Conservation (phyloP, 2,797 vertebrate species). For the Peromyscus aztecus region DNA sequence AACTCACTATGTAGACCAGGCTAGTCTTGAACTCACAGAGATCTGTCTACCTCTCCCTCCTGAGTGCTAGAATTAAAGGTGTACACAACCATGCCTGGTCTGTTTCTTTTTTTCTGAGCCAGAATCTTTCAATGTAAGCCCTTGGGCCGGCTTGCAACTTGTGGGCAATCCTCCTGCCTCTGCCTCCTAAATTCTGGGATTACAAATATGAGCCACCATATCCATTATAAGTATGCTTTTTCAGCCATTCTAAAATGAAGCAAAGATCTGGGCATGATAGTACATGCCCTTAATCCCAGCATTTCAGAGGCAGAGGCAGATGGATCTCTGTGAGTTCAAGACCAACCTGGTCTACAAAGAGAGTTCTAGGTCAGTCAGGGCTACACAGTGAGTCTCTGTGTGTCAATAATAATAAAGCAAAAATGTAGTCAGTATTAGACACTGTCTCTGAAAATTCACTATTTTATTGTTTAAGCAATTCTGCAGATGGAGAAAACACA, state of each 20-base stretch:
- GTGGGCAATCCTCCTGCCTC: background rate
- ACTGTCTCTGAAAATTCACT: constrained; percentile 52
- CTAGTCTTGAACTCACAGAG: background rate
- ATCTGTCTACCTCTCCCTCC: background rate
- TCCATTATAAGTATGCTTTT: constrained; percentile 5
- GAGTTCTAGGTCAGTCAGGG: background rate
- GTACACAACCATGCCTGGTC: background rate
- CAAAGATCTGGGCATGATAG: background rate
- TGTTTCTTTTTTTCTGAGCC: background rate
- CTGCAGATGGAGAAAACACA: constrained; percentile 34
- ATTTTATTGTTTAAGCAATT: constrained; percentile 58
- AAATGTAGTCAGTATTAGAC: constrained; percentile 2
- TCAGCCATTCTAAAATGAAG: constrained; percentile 25
- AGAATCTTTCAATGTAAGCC: background rate
- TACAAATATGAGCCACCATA: background rate
- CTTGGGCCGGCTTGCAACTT: background rate
- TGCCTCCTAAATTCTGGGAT: background rate
- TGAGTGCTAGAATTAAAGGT: background rate
- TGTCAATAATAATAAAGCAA: background rate
- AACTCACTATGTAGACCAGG: background rate
- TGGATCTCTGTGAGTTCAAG: background rate
- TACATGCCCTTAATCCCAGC: background rate
- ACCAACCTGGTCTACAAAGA: background rate
- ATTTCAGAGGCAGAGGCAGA: background rate
- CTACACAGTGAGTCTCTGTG: background rate